These are phyloP conservation scores for Acipenser oxyrinchus DNA, from an alignment of 2,797 vertebrate genomes.

Conservation along the genomic window DNA sequence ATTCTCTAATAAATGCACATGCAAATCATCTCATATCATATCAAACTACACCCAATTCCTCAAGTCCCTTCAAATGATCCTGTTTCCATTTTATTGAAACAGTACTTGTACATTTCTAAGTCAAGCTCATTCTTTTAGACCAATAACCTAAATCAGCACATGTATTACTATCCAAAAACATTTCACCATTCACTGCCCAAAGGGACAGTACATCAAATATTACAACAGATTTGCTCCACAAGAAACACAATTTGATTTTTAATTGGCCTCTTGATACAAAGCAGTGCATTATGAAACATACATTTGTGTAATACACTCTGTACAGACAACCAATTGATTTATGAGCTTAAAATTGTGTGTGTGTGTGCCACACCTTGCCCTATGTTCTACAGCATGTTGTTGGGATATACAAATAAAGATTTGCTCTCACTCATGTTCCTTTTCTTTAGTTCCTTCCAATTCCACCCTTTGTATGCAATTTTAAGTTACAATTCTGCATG, in stretches of 20 bases:
- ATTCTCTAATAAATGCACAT: too few species aligned
- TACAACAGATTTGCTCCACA: slow-evolving; percentile 6
- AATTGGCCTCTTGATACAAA: slow-evolving; percentile 6
- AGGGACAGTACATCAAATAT: slow-evolving; percentile 8
- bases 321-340: slow-evolving; percentile 8
- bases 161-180: not conserved
- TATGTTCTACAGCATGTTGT: not conserved
- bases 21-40: too few species aligned
- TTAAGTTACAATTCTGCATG: too few species aligned
- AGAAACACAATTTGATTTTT: slow-evolving; percentile 9
- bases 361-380: slow-evolving; percentile 2
- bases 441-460: slow-evolving; percentile 38
- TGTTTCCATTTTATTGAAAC: too few species aligned
- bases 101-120: too few species aligned
- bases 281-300: slow-evolving; percentile 8
- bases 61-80: too few species aligned
- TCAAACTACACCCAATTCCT: too few species aligned
- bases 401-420: not conserved
- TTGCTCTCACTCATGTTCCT: slow-evolving; percentile 22
- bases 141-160: slow-evolving; percentile 6
- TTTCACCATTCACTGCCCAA: slow-evolving; percentile 3
- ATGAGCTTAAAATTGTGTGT: slow-evolving; percentile 7
- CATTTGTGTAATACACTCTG: not conserved
- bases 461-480: slow-evolving; percentile 31
- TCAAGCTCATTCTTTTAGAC: too few species aligned